Base-by-base conservation (phyloP, 2,888 invertebrate species). In the Erpobdella octoculata region DNA sequence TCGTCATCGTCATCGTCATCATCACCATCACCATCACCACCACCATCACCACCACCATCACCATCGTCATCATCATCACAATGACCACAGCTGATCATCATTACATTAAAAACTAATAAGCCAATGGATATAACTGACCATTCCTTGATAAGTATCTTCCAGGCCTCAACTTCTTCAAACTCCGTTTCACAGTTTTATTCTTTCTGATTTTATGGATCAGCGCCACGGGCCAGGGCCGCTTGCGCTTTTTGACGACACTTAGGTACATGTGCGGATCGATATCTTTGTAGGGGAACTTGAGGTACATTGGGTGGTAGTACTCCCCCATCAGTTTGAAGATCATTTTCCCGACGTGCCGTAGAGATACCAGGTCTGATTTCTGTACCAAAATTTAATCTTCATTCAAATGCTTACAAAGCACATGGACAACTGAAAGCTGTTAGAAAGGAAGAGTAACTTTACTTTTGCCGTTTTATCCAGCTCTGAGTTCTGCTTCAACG, bases 321-420 rank as follows among this genome's bases (percentile, higher is more conserved):
- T 82, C 82, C 0, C 81, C 82, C 21, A 81, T 78, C 48, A 83
- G 73, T 5, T 76, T 76, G 73, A 79, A 77, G 3, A 83, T 79
- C 72, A 82, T 69, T 15, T 75, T 62, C 0, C 80, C 82, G 3
- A 83, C 79, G 71, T 80, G 79, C 9, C 75, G 70, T 58, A 75
- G 61, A 18, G 71, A 61, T 33, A 71, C 35, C 15, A 37, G 28
- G 12, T 41, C 41, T 28, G 59, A 37, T 46, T 64, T 62, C 58
- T 69, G n/a, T 21, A 53, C 4, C 1, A 53, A n/a, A n/a, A 9
- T 18, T 21, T 53, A 6, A 53, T 6, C 8, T 8, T 12, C n/a
- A 12, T n/a, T 53, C 28, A 53, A 53, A 53, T 25, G 9, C 2
- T 48, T 48, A 48, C 12, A 41, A 41, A 41, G 41, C 9, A 48